Evolutionary conservation across 2,797 vertebrate species (phyloP), one percentile per base, ranked within the genome.

Genomic region (Garrulus glandarius): DNA sequence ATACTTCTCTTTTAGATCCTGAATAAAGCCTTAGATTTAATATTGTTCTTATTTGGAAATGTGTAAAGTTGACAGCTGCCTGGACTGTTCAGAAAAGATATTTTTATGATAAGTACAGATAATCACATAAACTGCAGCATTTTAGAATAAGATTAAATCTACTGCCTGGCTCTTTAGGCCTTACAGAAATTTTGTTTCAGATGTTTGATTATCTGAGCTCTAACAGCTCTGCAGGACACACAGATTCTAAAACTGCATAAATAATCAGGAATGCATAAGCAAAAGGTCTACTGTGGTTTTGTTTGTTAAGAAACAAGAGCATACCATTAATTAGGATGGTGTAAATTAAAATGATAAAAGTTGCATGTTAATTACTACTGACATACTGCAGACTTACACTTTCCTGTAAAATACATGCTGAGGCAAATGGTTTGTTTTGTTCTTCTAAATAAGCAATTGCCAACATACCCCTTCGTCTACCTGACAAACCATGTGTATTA

Each of bases 181-280:
- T 82, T 55, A 47, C 1, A 44, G 63, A 96, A 93, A 85, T 93
- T 81, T 67, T 64, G 23, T 89, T 96, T 95, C 37, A 67, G 30
- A 24, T 57, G 27, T 50, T 69, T 81, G 21, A 30, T 86, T 64
- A 30, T 49, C 50, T 61, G 34, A 83, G 49, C 11, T 91, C 65
- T 57, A 67, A 50, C 13, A 70, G 39, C 75, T 87, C 72, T 80
- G 30, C n/a, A 59, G 43, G 39, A 78, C 18, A 57, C 27, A 36
- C 5, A 47, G 3, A 39, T 79, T 71, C 50, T 56, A 82, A 79
- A 92, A 94, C 52, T 61, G 74, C 4, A 65, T 44, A 77, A 80
- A 43, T 44, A 23, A 89, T 49, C 17, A 46, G 11, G 24, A 87
- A 72, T 5, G 3, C 13, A 49, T n/a, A 80, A 60, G 52, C 26